phyloP scores from a whole-genome alignment of 30 jellyfish, hydroid and myxozoan species.

The Haliclystus octoradiatus region DNA sequence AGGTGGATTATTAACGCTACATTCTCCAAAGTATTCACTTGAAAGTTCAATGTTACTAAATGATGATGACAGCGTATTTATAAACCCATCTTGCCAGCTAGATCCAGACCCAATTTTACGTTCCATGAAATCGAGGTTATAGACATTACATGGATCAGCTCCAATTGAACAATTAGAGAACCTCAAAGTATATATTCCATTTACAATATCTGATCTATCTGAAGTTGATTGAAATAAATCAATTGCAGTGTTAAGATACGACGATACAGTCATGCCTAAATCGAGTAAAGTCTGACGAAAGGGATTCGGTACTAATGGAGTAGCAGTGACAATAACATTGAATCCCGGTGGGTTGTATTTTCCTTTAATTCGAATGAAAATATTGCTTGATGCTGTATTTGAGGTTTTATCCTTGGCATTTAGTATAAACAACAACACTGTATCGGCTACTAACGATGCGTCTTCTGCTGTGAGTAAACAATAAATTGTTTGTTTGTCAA shows the following conservation, averaged over 20 bases:
- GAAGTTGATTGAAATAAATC: not conserved
- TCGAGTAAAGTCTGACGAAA: not conserved
- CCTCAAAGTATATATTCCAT: not conserved
- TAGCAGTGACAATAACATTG: slow-evolving; percentile 12
- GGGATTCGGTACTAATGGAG: not conserved
- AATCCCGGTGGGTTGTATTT: slow-evolving; percentile 14
- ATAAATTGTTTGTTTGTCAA: slow-evolving; percentile 26
- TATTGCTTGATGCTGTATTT: slow-evolving; percentile 20
- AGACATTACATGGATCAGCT: not conserved
- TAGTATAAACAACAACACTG: slow-evolving; percentile 15
- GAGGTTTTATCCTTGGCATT: slow-evolving; percentile 45
- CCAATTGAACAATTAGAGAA: not conserved
- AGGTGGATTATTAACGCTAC: not conserved
- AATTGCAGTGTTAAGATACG: not conserved
- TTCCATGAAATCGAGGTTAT: not conserved
- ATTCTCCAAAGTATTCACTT: not conserved
- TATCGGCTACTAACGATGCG: slow-evolving; percentile 13
- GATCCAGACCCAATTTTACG: not conserved
- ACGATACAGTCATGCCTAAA: not conserved
- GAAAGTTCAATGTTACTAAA: not conserved
- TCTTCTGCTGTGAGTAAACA: slow-evolving; percentile 27
- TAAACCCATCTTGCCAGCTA: not conserved
- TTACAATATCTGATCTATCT: not conserved
- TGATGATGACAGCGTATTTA: not conserved
- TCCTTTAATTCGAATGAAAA: slow-evolving; percentile 9